A percentile compares a stretch with the other conserved stretches of the same genome.
These are phyloP conservation scores for Xanthia icteritia DNA, from an alignment of 2,888 invertebrate genomes.

Conservation along the genomic window DNA sequence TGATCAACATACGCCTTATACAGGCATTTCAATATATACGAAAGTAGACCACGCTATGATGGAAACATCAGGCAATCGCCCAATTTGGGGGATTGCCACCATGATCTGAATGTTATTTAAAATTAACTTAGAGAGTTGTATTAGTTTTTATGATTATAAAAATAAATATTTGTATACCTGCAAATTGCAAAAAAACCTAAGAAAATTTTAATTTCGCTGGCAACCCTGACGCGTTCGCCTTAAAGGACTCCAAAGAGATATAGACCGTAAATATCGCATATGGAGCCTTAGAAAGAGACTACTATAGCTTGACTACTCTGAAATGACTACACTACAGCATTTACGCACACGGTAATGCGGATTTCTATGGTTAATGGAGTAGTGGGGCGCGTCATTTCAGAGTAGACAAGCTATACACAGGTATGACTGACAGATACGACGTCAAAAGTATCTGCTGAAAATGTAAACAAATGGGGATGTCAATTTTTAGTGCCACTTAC, in stretches of 20 bases:
- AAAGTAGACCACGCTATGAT: background rate
- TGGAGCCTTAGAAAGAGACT: background rate
- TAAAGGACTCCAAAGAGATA: background rate
- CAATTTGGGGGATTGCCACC: background rate
- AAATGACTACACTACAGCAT: too few relatives aligned
- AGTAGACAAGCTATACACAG: too few relatives aligned
- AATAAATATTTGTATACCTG: too few relatives aligned
- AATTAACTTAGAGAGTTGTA: too few relatives aligned
- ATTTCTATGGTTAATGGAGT: too few relatives aligned
- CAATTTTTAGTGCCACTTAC: background rate
- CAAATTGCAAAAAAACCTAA: too few relatives aligned
- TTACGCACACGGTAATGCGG: too few relatives aligned
- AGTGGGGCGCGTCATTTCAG: too few relatives aligned
- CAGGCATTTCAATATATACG: background rate
- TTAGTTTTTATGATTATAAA: too few relatives aligned
- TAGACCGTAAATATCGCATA: background rate
- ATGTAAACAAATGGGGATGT: background rate
- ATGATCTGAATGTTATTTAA: background rate
- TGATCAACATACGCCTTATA: background rate
- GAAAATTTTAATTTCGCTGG: too few relatives aligned
- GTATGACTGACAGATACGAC: background rate
- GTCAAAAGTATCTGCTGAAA: background rate
- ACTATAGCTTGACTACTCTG: too few relatives aligned
- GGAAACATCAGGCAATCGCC: background rate
- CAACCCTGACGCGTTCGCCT: too few relatives aligned